Conservation (phyloP, 2,888 invertebrate genomes). For the Zele albiditarsus region DNA sequence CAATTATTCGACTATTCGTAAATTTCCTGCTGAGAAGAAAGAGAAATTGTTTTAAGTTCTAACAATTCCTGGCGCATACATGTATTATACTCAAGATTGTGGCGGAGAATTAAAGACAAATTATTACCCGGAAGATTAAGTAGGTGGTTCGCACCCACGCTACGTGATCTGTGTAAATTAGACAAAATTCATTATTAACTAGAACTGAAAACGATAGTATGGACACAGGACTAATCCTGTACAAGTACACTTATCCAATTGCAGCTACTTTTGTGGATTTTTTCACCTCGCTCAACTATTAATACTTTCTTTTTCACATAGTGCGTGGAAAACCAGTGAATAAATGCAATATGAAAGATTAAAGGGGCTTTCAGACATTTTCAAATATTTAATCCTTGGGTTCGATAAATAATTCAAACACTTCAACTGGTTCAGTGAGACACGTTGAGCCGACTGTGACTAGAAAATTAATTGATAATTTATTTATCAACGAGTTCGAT, state of each 20-base stretch:
- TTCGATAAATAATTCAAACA: conserved; percentile 44
- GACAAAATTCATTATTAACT: conserved; percentile 3
- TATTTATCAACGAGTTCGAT: not conserved
- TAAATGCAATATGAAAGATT: not conserved
- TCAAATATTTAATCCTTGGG: conserved; percentile 58
- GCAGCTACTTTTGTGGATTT: not conserved
- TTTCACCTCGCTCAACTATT: not conserved
- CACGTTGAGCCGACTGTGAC: not conserved
- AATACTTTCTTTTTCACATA: not conserved
- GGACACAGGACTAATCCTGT: not conserved
- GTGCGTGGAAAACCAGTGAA: not conserved
- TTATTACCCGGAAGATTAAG: not conserved
- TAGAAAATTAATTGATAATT: not conserved
- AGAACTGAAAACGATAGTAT: not conserved
- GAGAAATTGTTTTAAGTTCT: not conserved
- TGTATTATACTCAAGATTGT: too few species aligned
- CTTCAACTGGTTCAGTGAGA: not conserved
- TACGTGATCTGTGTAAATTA: not conserved
- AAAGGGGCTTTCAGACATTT: conserved; percentile 56
- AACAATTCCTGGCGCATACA: too few species aligned
- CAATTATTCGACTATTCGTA: too few species aligned
- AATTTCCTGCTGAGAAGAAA: not conserved
- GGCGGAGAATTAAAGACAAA: not conserved
- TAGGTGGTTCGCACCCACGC: too few species aligned
- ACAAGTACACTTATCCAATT: not conserved